These are phyloP conservation scores for Alitta virens DNA, from an alignment of 2,888 invertebrate species.

Conservation along the genomic window DNA sequence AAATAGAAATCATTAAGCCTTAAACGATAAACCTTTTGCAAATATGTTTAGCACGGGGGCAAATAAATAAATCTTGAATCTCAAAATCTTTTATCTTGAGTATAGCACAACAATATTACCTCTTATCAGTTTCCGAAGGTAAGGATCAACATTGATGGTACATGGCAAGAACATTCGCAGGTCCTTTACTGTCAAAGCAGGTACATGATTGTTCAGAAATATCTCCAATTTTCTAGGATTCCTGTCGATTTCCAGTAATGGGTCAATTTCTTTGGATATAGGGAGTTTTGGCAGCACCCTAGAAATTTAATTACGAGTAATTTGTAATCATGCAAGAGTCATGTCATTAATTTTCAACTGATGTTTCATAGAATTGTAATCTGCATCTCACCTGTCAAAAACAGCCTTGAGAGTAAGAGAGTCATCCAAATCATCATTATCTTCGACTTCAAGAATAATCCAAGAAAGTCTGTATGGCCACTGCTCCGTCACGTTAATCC, in stretches of 20 bases:
- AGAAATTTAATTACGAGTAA: background rate
- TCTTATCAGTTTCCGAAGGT: constrained; percentile 93
- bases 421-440: constrained; percentile 78
- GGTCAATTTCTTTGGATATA: constrained; percentile 81
- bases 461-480: constrained; percentile 98
- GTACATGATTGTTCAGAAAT: constrained; percentile 78
- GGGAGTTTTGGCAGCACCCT: constrained; percentile 70
- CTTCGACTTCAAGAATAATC: constrained; percentile 92
- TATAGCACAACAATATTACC: too few species aligned
- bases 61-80: too few species aligned
- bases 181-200: constrained; percentile 58
- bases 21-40: too few species aligned
- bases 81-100: too few species aligned
- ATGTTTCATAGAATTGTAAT: too few species aligned
- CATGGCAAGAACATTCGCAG: constrained; percentile 94
- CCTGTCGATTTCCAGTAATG: constrained; percentile 85
- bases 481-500: constrained; percentile 98
- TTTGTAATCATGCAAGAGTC: too few species aligned
- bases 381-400: constrained; percentile 92
- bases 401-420: constrained; percentile 80
- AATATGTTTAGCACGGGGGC: too few species aligned
- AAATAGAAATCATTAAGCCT: too few species aligned
- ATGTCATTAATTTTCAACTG: too few species aligned
- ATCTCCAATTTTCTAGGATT: constrained; percentile 94
- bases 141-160: constrained; percentile 97